phyloP scores from a whole-genome alignment of 2,797 vertebrate species.

The Rhinoraja longicauda region DNA sequence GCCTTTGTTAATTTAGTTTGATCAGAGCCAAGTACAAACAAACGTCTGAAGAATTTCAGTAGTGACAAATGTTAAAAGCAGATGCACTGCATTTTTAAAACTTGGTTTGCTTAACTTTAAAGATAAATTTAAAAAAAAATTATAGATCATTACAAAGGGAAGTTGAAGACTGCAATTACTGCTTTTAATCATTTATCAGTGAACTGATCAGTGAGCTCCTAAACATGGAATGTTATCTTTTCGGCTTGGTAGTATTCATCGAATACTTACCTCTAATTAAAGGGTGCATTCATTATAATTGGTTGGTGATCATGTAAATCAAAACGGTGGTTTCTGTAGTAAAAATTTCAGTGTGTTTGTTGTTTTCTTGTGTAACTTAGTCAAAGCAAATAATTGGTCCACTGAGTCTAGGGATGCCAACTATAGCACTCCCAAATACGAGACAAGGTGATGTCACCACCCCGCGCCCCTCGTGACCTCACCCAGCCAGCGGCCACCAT shows the following conservation, averaged over 20 bases:
- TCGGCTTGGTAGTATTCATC: neutral
- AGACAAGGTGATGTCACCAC: no score
- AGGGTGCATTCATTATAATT: neutral
- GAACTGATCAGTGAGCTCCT: neutral
- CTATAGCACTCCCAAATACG: no score
- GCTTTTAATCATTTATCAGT: constrained; percentile 21
- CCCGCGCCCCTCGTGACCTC: no score
- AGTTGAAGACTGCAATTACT: constrained; percentile 44
- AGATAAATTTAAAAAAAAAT: constrained; percentile 42
- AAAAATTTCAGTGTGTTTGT: neutral
- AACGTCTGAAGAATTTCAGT: constrained; percentile 49
- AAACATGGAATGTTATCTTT: neutral
- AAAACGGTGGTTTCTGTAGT: neutral
- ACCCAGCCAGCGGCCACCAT: no score
- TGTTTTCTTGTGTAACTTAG: neutral
- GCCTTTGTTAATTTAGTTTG: constrained; percentile 44
- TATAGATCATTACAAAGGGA: constrained; percentile 46
- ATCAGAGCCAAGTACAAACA: constrained; percentile 45
- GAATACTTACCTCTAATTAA: neutral
- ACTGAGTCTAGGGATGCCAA: no score
- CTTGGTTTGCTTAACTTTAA: constrained; percentile 47
- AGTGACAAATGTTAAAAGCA: constrained; percentile 52
- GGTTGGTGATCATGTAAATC: neutral
- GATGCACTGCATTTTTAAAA: constrained; percentile 43
- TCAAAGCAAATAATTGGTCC: neutral